Percentiles rank a stretch among this genome's conserved stretches.
Conservation (phyloP, 2,113 vertebrate genomes). For the Haemorhous mexicanus region DNA sequence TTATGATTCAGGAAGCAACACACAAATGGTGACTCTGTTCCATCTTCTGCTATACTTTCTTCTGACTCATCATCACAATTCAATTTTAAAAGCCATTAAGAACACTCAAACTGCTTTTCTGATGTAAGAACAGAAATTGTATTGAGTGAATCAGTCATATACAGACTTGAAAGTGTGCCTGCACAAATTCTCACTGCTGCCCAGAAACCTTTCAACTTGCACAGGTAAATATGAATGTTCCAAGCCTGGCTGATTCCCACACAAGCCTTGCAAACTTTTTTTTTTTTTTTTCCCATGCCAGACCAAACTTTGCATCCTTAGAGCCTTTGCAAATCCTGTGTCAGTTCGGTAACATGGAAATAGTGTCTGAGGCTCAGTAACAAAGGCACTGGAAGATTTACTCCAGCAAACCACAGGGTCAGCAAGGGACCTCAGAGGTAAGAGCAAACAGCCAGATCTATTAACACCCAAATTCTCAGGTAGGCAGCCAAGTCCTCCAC, state of each 20-base stretch:
- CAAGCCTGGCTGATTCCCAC: not conserved
- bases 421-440: not conserved
- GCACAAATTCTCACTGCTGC: not conserved
- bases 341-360: not conserved
- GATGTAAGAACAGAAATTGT: slow-evolving; percentile 23
- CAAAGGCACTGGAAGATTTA: not conserved
- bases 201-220: not conserved
- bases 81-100: slow-evolving; percentile 59
- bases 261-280: no score
- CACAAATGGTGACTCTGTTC: slow-evolving; percentile 33
- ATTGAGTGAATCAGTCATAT: slow-evolving; percentile 16
- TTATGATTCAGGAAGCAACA: slow-evolving; percentile 36
- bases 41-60: slow-evolving; percentile 46
- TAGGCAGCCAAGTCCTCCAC: not conserved
- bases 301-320: not conserved
- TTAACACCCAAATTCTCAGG: not conserved
- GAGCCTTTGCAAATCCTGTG: not conserved
- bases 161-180: not conserved
- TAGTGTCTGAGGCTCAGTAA: not conserved
- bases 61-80: slow-evolving; percentile 62
- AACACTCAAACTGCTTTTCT: slow-evolving; percentile 31
- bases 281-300: not conserved
- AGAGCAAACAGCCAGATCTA: not conserved
- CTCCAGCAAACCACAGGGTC: not conserved
- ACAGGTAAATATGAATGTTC: not conserved